Percentiles rank a stretch among this genome's conserved stretches.
These are phyloP conservation scores for Philypnodon macrostomus DNA, from an alignment of 2,797 vertebrate species.

Conservation along the genomic window DNA sequence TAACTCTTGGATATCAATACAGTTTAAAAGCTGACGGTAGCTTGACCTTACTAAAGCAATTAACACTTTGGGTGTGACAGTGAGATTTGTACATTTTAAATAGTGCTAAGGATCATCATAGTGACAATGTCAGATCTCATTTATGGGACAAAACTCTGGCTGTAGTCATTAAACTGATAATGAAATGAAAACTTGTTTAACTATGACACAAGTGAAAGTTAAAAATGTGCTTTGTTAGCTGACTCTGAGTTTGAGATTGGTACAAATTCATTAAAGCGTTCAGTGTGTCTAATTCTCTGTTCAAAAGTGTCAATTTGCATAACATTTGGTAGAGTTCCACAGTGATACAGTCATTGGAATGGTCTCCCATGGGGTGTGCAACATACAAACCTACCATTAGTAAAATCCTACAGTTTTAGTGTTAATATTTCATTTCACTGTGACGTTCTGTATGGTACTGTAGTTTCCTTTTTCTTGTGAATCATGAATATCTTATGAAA, in stretches of 20 bases:
- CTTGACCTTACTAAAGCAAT: slow-evolving; percentile 12
- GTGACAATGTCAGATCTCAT: slow-evolving; percentile 28
- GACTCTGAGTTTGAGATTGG: slow-evolving; percentile 13
- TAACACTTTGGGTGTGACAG: slow-evolving; percentile 24
- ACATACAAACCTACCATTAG: slow-evolving; percentile 1
- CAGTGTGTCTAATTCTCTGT: slow-evolving; percentile 14
- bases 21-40: slow-evolving; percentile 15
- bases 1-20: neutral
- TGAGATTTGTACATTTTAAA: slow-evolving; percentile 16
- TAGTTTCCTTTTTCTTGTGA: slow-evolving; percentile 2
- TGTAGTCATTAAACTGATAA: slow-evolving; percentile 7
- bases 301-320: slow-evolving; percentile 34
- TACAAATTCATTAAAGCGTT: slow-evolving; percentile 4
- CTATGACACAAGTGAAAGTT: slow-evolving; percentile 3
- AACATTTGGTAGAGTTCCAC: slow-evolving; percentile 26
- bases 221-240: slow-evolving; percentile 5
- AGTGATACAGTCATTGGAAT: slow-evolving; percentile 25
- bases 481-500: slow-evolving; percentile 1
- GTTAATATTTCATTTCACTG: slow-evolving; percentile 8
- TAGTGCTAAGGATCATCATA: slow-evolving; percentile 12
- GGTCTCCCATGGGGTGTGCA: slow-evolving; percentile 1
- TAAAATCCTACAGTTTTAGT: neutral
- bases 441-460: neutral
- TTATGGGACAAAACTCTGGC: slow-evolving; percentile 2
- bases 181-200: neutral